phyloP scores from a whole-genome alignment of 1,140 invertebrate species.

The Leptinotarsa undecemlineata region DNA sequence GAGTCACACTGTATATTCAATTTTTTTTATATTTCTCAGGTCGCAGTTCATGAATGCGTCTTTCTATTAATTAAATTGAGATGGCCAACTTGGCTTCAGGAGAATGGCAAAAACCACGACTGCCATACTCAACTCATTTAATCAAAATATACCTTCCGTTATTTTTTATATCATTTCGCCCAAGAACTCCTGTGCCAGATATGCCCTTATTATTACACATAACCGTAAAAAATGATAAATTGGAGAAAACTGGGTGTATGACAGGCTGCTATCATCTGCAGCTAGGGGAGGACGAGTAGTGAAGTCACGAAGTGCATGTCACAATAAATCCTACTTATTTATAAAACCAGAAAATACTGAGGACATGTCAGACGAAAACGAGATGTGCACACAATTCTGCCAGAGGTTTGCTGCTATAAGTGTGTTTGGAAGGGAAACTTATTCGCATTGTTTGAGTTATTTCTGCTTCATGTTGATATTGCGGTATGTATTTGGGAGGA shows the following conservation, averaged over 20 bases:
- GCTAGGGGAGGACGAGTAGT: constrained; percentile 39
- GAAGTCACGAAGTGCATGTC: constrained; percentile 49
- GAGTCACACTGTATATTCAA: too few relatives aligned
- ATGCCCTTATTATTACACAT: constrained; percentile 28
- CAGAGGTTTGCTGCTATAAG: neutral
- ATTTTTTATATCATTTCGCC: too few relatives aligned
- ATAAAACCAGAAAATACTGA: constrained; percentile 45
- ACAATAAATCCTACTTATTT: constrained; percentile 50
- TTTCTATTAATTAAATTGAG: too few relatives aligned
- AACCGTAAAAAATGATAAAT: constrained; percentile 43
- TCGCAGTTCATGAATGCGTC: too few relatives aligned
- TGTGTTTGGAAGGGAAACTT: neutral
- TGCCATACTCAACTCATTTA: too few relatives aligned
- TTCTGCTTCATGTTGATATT: neutral
- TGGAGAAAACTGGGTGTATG: constrained; percentile 40
- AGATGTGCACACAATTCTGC: constrained; percentile 34
- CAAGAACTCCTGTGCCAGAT: neutral
- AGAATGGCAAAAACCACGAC: too few relatives aligned
- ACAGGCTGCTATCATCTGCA: constrained; percentile 48
- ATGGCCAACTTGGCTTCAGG: too few relatives aligned
- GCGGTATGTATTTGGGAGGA: too few relatives aligned
- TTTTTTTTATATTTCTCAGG: too few relatives aligned
- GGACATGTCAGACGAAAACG: constrained; percentile 36
- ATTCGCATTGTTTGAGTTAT: constrained; percentile 18
- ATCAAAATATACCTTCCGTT: too few relatives aligned